Evolutionary conservation across 2,797 vertebrate species (phyloP).

Genomic region (Siniperca obscura): DNA sequence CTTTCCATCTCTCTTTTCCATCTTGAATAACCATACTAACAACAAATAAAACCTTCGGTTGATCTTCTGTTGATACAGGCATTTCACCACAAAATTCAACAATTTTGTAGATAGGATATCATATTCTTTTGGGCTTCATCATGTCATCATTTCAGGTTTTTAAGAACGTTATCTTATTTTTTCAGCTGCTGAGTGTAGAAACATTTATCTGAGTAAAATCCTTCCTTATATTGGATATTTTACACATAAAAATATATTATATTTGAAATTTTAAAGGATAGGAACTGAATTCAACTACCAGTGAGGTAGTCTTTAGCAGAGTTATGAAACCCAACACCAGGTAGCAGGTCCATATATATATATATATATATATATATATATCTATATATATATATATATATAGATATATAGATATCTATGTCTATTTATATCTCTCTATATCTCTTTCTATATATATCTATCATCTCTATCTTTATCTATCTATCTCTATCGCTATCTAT

Average conservation of each 20-base stretch:
- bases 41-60: constrained; percentile 21
- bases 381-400: no score
- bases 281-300: neutral
- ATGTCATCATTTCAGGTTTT: constrained; percentile 20
- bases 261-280: neutral
- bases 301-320: neutral
- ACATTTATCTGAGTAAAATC: neutral
- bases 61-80: neutral
- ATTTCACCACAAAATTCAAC: neutral
- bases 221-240: neutral
- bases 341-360: no score
- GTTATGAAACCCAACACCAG: neutral
- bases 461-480: no score
- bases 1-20: neutral
- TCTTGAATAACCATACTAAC: neutral
- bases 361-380: no score
- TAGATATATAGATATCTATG: no score
- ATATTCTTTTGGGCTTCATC: constrained; percentile 10
- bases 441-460: no score
- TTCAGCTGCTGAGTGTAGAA: neutral
- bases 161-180: constrained; percentile 13
- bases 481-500: no score
- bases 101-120: constrained; percentile 11
- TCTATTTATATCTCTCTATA: no score
- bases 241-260: neutral